A percentile compares a stretch with the other conserved stretches of the same genome.
Evolutionary conservation across 2,113 vertebrate genomes (phyloP).

Genomic region (Kryptolebias marmoratus): DNA sequence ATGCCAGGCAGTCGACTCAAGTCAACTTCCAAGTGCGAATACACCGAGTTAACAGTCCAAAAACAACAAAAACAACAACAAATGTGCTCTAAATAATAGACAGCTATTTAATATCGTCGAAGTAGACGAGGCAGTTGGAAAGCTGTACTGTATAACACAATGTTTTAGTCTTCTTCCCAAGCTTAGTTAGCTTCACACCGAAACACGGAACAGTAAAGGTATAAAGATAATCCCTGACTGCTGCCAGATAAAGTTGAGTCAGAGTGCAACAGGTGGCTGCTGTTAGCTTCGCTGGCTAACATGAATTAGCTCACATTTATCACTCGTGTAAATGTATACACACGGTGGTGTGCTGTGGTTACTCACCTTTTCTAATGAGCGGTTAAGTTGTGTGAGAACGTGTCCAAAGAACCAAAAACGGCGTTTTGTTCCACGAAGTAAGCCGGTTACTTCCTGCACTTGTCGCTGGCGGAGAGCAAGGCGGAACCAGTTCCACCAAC

Average conservation of each 20-base stretch:
- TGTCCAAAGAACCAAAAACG: background rate
- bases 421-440: background rate
- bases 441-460: constrained; percentile 54
- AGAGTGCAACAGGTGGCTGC: constrained; percentile 68
- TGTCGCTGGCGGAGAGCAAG: constrained; percentile 32
- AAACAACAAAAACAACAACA: no score
- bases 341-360: fast-evolving
- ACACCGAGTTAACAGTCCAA: no score
- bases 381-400: background rate
- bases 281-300: constrained; percentile 45
- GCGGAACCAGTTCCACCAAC: constrained; percentile 62
- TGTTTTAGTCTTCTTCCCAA: no score
- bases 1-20: no score
- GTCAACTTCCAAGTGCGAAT: no score
- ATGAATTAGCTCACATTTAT: constrained; percentile 11
- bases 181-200: no score
- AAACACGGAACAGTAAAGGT: background rate
- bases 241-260: constrained; percentile 19
- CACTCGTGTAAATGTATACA: background rate
- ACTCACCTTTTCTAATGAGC: constrained; percentile 30
- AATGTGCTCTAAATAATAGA: no score
- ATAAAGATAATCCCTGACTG: constrained; percentile 40
- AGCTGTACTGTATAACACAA: no score
- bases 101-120: no score
- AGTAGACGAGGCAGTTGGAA: no score